Evolutionary conservation across 2,113 vertebrate species (phyloP), one percentile per base, ranked within the genome.

Genomic region (Ceratotherium simum): DNA sequence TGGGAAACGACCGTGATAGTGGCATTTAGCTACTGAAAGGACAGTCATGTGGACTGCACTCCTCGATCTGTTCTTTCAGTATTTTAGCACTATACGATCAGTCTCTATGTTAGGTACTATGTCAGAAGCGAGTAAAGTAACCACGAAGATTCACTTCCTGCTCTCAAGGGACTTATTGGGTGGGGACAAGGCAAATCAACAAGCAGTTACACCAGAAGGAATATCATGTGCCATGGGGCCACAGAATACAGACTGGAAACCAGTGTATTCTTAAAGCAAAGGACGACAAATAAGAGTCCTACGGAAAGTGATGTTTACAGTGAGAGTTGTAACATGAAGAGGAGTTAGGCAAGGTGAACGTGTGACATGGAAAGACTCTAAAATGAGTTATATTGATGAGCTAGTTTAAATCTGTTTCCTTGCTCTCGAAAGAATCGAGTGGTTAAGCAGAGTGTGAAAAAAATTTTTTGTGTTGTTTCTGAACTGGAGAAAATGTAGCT

Each of bases 161-260:
- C 69, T 94, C 76, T 84, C 93, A 29, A 88, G 80, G 64, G 36
- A 18, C 54, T 95, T 90, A 75, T 23, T 60, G 31, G 72, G 48
- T 48, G 70, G 39, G 9, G 51, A 46, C n/a, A 84, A 87, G 39
- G n/a, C 73, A 92, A 76, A 75, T 60, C 67, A 95, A 95, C 39
- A 33, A 95, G 70, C 48, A 95, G 31, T 62, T 48, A 58, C 17
- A 78, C 10, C 58, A 86, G 62, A 65, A 73, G 62, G 62, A 81
- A 8, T 80, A 60, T 48, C 27, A 1, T 12, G 36, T 31, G 64
- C 56, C 95, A 5, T 1, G 72, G 33, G 42, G 25, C 70, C 86
- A 60, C 2, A 89, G 48, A 73, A 42, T 11, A 86, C 25, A 83
- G 36, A 51, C 78, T 60, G 21, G 81, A 62, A 85, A 5, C 27